Conservation (phyloP, 2,797 vertebrate species). For the Cossypha dichroa region DNA sequence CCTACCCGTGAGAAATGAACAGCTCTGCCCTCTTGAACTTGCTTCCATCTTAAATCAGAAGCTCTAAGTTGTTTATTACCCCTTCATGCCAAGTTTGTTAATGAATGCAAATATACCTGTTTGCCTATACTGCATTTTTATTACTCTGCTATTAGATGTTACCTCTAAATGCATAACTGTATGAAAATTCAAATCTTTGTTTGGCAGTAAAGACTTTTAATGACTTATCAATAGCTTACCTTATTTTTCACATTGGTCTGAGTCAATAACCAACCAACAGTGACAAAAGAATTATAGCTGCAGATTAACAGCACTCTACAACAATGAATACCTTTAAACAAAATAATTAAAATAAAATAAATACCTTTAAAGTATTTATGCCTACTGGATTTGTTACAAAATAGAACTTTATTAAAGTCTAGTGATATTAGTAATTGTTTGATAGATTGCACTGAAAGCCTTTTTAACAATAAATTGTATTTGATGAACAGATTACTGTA, state of each 20-base stretch:
- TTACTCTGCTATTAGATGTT: not conserved
- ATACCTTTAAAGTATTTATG: not conserved
- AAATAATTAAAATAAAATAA: not conserved
- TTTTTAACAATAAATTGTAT: not conserved
- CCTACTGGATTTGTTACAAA: not conserved
- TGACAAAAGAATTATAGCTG: not conserved
- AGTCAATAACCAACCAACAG: not conserved
- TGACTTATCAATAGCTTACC: not conserved
- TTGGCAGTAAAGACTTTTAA: not conserved
- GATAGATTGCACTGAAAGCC: not conserved
- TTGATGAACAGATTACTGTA: not conserved
- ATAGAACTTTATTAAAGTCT: not conserved
- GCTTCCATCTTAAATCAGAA: not conserved
- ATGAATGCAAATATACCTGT: not conserved
- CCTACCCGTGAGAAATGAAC: not conserved
- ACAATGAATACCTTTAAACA: not conserved
- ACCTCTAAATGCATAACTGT: not conserved
- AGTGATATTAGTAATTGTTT: not conserved
- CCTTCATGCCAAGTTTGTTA: not conserved
- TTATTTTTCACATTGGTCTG: not conserved
- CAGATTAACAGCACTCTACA: not conserved
- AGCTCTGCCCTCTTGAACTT: not conserved
- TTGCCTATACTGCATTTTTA: not conserved
- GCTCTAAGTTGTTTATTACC: not conserved
- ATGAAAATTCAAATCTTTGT: not conserved